Conservation (phyloP, 2,888 invertebrate species). For the Plagiodera versicolora region DNA sequence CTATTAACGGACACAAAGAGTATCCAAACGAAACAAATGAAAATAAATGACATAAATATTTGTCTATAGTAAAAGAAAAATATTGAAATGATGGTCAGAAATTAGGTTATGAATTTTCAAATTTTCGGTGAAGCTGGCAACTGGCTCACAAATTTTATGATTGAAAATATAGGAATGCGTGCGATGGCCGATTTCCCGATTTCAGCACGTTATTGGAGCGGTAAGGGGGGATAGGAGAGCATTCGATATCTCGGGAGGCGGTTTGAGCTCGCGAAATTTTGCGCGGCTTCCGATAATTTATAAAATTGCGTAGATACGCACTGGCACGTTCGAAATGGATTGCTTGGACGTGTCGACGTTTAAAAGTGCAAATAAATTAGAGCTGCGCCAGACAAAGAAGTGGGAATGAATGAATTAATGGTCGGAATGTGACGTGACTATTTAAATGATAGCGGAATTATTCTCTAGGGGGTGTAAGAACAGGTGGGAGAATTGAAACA, state of each 20-base stretch:
- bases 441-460: slow-evolving; percentile 31
- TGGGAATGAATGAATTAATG: slow-evolving; percentile 34
- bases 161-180: not conserved
- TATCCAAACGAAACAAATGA: no score
- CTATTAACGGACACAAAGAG: no score
- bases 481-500: slow-evolving; percentile 20
- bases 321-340: slow-evolving; percentile 34
- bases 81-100: no score
- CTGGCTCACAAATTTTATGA: no score
- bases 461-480: slow-evolving; percentile 17
- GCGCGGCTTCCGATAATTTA: slow-evolving; percentile 29
- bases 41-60: no score
- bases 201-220: not conserved
- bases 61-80: no score
- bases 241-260: slow-evolving; percentile 27
- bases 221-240: slow-evolving; percentile 1
- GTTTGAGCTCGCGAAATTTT: slow-evolving; percentile 29
- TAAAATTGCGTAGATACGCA: slow-evolving; percentile 35
- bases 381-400: slow-evolving; percentile 29
- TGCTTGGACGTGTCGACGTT: slow-evolving; percentile 34
- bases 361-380: slow-evolving; percentile 37
- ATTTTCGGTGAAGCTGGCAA: no score
- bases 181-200: not conserved
- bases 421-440: slow-evolving; percentile 31
- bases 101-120: no score